Conservation (phyloP, 2,113 vertebrate species). For the Urocitellus parryii region DNA sequence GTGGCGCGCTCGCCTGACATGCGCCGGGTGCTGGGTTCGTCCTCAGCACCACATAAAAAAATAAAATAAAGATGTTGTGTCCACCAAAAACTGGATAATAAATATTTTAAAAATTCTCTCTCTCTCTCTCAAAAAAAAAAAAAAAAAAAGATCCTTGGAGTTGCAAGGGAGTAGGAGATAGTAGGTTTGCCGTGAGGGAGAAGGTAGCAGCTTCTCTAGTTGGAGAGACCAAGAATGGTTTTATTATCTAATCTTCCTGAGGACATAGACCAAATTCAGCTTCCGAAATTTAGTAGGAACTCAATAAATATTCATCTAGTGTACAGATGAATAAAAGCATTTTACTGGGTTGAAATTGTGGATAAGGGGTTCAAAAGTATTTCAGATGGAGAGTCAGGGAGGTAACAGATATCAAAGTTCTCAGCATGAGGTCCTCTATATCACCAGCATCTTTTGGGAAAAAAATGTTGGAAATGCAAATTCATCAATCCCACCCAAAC, state of each 20-base stretch:
- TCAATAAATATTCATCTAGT: not conserved
- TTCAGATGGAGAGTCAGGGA: not conserved
- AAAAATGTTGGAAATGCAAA: not conserved
- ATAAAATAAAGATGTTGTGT: no score
- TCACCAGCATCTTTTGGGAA: not conserved
- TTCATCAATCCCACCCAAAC: not conserved
- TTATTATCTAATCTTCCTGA: not conserved
- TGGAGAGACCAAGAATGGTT: not conserved
- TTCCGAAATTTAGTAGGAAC: not conserved
- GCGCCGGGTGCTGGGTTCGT: no score
- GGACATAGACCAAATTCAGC: not conserved
- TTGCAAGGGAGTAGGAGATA: not conserved
- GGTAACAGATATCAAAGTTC: not conserved
- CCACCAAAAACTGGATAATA: no score
- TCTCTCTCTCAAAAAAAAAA: no score
- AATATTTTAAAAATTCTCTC: no score
- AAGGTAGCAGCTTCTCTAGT: not conserved
- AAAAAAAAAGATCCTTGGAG: not conserved
- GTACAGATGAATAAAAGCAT: not conserved
- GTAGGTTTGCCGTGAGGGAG: rapidly evolving
- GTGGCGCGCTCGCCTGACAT: no score
- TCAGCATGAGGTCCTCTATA: not conserved
- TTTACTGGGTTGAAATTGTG: not conserved
- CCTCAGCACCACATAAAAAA: no score
- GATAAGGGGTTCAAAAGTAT: not conserved